These are phyloP conservation scores for Eurytoma californica DNA, from an alignment of 2,888 invertebrate species.

Conservation along the genomic window DNA sequence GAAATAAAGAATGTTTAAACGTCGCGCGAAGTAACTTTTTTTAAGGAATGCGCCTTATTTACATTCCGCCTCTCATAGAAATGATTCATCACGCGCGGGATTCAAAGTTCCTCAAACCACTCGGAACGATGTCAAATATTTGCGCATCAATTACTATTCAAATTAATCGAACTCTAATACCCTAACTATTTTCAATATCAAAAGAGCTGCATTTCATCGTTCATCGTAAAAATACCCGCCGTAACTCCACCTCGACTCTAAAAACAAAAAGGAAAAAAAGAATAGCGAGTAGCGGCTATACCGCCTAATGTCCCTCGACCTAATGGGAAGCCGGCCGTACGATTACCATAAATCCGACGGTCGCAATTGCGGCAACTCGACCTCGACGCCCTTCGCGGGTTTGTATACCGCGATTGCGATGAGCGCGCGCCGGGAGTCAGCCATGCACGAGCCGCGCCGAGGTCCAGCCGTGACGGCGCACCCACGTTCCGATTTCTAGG, in stretches of 20 bases:
- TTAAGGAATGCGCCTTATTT: no score
- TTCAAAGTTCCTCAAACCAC: no score
- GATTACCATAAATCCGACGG: slow-evolving; percentile 14
- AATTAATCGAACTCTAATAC: no score
- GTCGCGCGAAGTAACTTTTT: no score
- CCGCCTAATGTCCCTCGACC: neutral
- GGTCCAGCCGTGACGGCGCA: slow-evolving; percentile 50
- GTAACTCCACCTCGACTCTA: neutral
- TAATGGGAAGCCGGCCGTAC: neutral
- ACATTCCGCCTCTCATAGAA: no score
- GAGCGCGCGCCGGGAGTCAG: no score
- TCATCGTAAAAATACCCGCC: slow-evolving; percentile 26
- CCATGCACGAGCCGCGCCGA: no score
- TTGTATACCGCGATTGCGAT: neutral
- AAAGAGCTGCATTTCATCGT: no score
- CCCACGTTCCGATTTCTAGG: slow-evolving; percentile 65
- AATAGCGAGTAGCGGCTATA: neutral
- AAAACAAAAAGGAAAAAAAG: neutral
- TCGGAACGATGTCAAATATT: no score
- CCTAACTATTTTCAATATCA: no score
- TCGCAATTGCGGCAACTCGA: slow-evolving; percentile 45
- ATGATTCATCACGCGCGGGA: neutral
- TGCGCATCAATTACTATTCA: no score
- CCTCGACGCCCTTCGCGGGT: slow-evolving; percentile 22
- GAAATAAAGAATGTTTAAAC: no score